Evolutionary conservation across 1,140 invertebrate genomes (phyloP).

Genomic region (Aphidius gifuensis): DNA sequence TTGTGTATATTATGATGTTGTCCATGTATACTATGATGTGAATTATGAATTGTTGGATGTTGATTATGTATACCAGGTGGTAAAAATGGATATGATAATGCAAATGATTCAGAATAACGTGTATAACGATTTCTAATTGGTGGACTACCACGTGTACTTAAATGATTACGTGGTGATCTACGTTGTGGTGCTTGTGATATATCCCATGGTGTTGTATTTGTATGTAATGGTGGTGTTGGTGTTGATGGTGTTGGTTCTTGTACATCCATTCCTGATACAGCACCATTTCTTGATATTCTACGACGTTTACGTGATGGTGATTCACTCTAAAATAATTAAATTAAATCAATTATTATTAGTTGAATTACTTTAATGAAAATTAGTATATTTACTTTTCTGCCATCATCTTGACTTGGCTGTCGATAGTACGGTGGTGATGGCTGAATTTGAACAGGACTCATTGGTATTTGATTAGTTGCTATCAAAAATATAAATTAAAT

Average conservation of each 20-base stretch:
- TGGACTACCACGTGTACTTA: slow-evolving; percentile 43
- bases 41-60: slow-evolving; percentile 39
- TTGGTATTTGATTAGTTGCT: slow-evolving; percentile 50
- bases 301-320: slow-evolving; percentile 49
- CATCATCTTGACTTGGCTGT: slow-evolving; percentile 54
- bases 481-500: slow-evolving; percentile 27
- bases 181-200: slow-evolving; percentile 39
- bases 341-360: slow-evolving; percentile 8
- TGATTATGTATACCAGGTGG: slow-evolving; percentile 40
- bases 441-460: slow-evolving; percentile 54
- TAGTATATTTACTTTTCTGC: slow-evolving; percentile 45
- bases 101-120: slow-evolving; percentile 43
- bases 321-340: slow-evolving; percentile 39
- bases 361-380: background rate
- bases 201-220: slow-evolving; percentile 44
- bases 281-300: slow-evolving; percentile 48
- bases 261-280: slow-evolving; percentile 45
- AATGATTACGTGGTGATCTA: slow-evolving; percentile 45
- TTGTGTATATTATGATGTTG: slow-evolving; percentile 37
- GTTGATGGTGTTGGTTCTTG: slow-evolving; percentile 44
- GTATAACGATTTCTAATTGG: slow-evolving; percentile 45
- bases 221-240: slow-evolving; percentile 39
- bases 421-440: slow-evolving; percentile 53
- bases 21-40: slow-evolving; percentile 36
- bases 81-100: slow-evolving; percentile 39